Base-by-base conservation (phyloP, 2,113 vertebrate species). In the Epinephelus cyanopodus region DNA sequence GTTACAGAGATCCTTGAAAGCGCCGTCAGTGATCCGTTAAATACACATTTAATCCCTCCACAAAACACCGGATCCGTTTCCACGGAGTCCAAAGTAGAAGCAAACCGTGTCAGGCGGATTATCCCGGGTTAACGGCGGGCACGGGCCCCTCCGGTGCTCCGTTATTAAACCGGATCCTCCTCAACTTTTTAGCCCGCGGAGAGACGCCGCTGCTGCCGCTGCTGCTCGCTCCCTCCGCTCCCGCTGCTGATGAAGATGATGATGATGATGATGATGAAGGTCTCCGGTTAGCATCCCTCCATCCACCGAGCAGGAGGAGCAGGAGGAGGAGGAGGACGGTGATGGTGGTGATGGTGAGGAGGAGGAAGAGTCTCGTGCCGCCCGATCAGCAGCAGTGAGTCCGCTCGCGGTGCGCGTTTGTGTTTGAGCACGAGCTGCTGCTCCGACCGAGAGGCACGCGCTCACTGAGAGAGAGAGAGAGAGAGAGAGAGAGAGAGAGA, bases 101-200 rank as follows among this genome's bases (percentile, higher is more conserved):
- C 8, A 0, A 54, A 56, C 63, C 77, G 54, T 45, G 75, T 37
- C 67, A 47, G 57, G 68, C 45, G 83, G 75, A 47, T 82, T 62
- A 64, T 71, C 83, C 83, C 60, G 73, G 61, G 81, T 81, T 21
- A 66, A 27, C 61, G 25, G 21, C 53, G 52, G 75, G 62, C 37
- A 13, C 53, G 25, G 82, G 78, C 47, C 74, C 65, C 83, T 76
- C 69, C 85, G 82, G 84, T 64, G 75, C 71, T 65, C 75, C 73
- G 50, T 1, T 53, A 37, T 37, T 45, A 65, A 45, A 61, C 67
- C 79, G 64, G 85, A 82, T 67, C 74, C 76, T 87, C 69, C 71
- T 69, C 45, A 93, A 93, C 90, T 93, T 91, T 90, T 87, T 25
- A 67, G 48, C 64, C 75, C 75, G 2, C 39, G 54, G 65, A 88